A percentile compares a stretch with the other conserved stretches of the same genome.
Conservation (phyloP, 2,113 vertebrate species). For the Brachyhypopomus gauderio region DNA sequence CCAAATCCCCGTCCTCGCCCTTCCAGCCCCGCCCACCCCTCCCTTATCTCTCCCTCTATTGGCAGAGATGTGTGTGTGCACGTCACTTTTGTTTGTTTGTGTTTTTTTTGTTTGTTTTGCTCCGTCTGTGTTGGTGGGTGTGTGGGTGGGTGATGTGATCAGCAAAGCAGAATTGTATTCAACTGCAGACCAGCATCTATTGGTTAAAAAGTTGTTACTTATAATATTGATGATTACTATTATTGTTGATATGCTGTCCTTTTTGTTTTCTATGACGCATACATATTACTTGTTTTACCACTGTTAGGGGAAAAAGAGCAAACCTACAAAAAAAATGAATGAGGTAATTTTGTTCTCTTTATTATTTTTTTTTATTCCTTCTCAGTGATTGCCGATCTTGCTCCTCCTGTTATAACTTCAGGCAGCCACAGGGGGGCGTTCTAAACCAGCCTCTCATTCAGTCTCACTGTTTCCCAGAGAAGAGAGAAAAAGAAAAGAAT, state of each 20-base stretch:
- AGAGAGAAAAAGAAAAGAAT: background rate
- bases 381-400: conserved; percentile 52
- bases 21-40: background rate
- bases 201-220: conserved; percentile 67
- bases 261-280: conserved; percentile 64
- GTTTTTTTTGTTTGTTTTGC: too few relatives aligned
- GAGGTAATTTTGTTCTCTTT: conserved; percentile 7
- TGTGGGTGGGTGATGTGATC: conserved; percentile 65
- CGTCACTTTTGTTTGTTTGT: too few relatives aligned
- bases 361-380: conserved; percentile 48
- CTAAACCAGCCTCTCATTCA: conserved; percentile 55
- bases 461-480: conserved; percentile 53
- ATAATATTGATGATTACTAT: conserved; percentile 69
- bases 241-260: conserved; percentile 71
- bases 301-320: conserved; percentile 51
- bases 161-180: conserved; percentile 68
- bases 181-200: conserved; percentile 65
- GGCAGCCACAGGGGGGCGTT: conserved; percentile 68
- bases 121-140: conserved; percentile 44
- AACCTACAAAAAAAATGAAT: conserved; percentile 33
- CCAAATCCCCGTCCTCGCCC: background rate
- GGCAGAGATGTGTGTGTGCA: conserved; percentile 2
- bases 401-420: conserved; percentile 57
- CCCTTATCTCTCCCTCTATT: conserved; percentile 20
- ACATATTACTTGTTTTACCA: conserved; percentile 60